Conservation (phyloP, 2,888 invertebrate species). For the Calameuta idolon region DNA sequence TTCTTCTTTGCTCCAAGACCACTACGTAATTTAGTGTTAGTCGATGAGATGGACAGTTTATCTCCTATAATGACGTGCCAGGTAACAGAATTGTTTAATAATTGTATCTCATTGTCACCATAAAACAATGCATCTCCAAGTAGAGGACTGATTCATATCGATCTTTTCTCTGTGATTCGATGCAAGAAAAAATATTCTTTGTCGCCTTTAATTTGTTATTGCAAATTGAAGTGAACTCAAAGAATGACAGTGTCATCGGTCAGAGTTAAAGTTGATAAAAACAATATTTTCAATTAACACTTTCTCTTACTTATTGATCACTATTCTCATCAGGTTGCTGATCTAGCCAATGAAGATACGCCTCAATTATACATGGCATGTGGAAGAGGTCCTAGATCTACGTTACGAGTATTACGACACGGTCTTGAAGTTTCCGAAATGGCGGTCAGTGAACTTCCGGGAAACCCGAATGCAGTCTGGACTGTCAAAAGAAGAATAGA, state of each 20-base stretch:
- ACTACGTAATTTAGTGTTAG: conserved; percentile 92
- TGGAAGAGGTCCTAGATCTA: conserved; percentile 95
- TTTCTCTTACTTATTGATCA: conserved; percentile 3
- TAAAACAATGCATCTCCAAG: conserved; percentile 45
- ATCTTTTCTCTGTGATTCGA: conserved; percentile 49
- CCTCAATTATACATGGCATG: conserved; percentile 97
- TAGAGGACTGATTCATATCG: conserved; percentile 43
- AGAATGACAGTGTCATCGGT: conserved; percentile 43
- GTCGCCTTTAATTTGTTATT: conserved; percentile 61
- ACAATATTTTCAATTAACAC: conserved; percentile 6
- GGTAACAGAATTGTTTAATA: conserved; percentile 63
- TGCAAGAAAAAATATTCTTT: conserved; percentile 58
- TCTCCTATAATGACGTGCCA: conserved; percentile 88
- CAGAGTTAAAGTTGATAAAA: background rate
- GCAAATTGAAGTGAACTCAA: conserved; percentile 61
- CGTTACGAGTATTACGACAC: conserved; percentile 90
- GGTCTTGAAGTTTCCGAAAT: conserved; percentile 99
- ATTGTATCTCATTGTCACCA: background rate
- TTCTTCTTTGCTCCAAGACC: conserved; percentile 98
- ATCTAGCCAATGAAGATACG: conserved; percentile 97
- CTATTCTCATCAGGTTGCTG: conserved; percentile 76
- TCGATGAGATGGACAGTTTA: conserved; percentile 96
- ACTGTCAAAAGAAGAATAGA: conserved; percentile 96
- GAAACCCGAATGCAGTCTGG: conserved; percentile 99
- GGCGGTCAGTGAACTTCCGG: conserved; percentile 99